phyloP scores from a whole-genome alignment of 2,888 invertebrate genomes.

The Noctua comes region DNA sequence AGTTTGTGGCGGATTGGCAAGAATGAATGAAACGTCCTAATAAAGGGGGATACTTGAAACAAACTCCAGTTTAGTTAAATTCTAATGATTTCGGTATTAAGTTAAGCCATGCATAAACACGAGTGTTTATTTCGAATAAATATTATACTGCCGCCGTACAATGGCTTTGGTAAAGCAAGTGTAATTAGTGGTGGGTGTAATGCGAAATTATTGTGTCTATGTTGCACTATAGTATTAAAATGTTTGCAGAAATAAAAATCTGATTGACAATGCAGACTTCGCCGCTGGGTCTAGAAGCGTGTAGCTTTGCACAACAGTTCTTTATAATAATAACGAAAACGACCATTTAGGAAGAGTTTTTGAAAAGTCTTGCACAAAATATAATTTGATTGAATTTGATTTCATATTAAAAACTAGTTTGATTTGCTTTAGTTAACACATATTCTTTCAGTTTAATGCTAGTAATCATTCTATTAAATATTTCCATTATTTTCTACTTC shows the following conservation, averaged over 20 bases:
- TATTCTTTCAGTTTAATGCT: neutral
- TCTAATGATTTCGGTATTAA: slow-evolving; percentile 77
- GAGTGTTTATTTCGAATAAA: slow-evolving; percentile 63
- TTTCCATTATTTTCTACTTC: neutral
- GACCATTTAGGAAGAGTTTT: neutral
- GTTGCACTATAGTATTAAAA: neutral
- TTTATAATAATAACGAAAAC: neutral
- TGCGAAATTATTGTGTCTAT: slow-evolving; percentile 30
- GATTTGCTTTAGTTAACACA: too few species aligned
- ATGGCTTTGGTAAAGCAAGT: slow-evolving; percentile 34
- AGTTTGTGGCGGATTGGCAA: neutral
- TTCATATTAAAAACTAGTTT: too few species aligned
- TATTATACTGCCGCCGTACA: slow-evolving; percentile 44
- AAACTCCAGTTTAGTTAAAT: slow-evolving; percentile 77
- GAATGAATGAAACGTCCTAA: slow-evolving; percentile 33
- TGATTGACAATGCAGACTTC: neutral
- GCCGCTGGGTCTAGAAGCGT: neutral
- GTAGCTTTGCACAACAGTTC: neutral
- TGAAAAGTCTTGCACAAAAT: neutral
- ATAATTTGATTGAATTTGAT: too few species aligned
- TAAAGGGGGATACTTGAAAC: slow-evolving; percentile 70
- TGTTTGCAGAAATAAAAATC: neutral
- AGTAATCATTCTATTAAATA: neutral
- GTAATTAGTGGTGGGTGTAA: slow-evolving; percentile 39
- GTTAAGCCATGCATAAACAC: slow-evolving; percentile 73